Base-by-base conservation (phyloP, 2,888 invertebrate genomes). In the Icerya purchasi region DNA sequence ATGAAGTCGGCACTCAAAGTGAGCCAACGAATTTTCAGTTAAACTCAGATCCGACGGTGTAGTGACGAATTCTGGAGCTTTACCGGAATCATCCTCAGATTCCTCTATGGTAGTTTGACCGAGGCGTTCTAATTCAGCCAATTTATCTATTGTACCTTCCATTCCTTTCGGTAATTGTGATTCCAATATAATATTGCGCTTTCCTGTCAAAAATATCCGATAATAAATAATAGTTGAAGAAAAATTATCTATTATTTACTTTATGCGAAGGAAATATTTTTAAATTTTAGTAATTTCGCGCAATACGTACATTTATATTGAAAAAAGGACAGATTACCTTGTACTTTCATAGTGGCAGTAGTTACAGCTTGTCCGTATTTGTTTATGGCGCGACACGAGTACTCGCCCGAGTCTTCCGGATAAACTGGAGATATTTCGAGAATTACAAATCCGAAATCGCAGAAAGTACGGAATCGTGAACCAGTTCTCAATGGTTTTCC, bases 371-470 rank as follows among this genome's bases (percentile, higher is more conserved):
- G 86, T 54, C 91, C 91, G 66, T 86, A 88, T 65, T 89, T 85
- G 67, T 91, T 91, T 61, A 78, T 81, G 20, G 91, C 91, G 68
- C 90, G 79, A 73, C 91, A 91, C 56, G 86, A 82, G 69, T 87
- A 89, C 74, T 88, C 88, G 20, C 93, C 94, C 23, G 91, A 87
- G 71, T 97, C 96, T 76, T 93, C 92, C 1, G 92, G 91, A 70
- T 93, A 93, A 14, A 94, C 92, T 0, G 96, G 96, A 8, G 92
- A 88, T 67, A 97, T 94, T 77, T 97, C 96, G 65, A 97, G 77
- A 65, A 96, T 92, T 24, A 93, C 94, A 70, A 93, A 94, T 61
- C 97, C 96, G 72, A 97, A 96, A 74, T 97, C 96, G 69, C 92
- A 89, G 81, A 93, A 91, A 25, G 94, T 93, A 65, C 94, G 86